These are phyloP conservation scores for Colaptes auratus DNA, from an alignment of 2,113 vertebrate species.

Conservation along the genomic window DNA sequence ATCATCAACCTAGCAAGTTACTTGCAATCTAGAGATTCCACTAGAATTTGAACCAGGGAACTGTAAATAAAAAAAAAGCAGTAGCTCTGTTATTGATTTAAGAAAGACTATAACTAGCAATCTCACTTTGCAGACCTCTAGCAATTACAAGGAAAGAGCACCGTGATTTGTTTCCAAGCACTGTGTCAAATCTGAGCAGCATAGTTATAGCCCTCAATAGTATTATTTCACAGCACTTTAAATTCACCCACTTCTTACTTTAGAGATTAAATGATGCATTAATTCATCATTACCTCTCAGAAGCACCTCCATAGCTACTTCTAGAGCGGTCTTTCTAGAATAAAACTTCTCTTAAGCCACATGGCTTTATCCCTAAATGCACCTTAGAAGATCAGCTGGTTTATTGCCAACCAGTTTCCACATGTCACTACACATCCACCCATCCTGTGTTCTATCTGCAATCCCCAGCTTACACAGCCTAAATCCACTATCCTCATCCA, in stretches of 20 bases:
- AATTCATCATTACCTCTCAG: background rate
- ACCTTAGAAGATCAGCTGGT: background rate
- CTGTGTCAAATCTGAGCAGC: background rate
- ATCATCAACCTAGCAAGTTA: background rate
- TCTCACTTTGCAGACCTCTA: background rate
- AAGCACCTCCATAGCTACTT: background rate
- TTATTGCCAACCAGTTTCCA: background rate
- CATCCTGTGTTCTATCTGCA: background rate
- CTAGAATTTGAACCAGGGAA: background rate
- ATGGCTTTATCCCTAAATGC: background rate
- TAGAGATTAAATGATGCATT: background rate
- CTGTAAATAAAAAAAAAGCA: background rate
- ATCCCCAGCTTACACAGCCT: background rate
- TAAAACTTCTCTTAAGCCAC: background rate
- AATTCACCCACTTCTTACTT: background rate
- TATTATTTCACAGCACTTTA: background rate
- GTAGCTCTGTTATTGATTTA: background rate
- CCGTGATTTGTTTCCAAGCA: background rate
- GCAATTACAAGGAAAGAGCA: background rate
- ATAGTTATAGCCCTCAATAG: background rate
- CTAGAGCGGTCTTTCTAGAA: background rate
- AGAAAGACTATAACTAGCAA: background rate
- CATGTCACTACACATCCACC: background rate
- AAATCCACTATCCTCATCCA: background rate
- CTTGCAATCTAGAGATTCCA: background rate